Base-by-base conservation (phyloP, 2,113 vertebrate species). In the Xenopus laevis region DNA sequence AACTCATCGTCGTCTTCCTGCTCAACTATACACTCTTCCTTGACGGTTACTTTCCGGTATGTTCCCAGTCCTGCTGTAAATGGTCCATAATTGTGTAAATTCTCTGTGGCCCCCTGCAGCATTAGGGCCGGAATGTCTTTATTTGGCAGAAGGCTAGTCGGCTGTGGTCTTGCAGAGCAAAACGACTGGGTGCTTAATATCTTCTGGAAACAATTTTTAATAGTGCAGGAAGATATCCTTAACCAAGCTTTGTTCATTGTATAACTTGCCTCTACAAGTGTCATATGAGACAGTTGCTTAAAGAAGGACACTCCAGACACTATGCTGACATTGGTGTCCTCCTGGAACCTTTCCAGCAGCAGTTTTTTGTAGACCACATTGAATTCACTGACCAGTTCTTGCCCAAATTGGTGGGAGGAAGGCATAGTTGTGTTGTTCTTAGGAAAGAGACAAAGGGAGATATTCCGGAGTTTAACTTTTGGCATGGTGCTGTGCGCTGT, bases 211-310 rank as follows among this genome's bases (percentile, higher is more conserved):
- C 59, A 57, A 18, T 18, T 64, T 53, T 57, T 77, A 17, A 77
- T 70, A 13, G 74, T 77, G 21, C n/a, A 59, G 17, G 67, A 11
- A 18, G 46, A 46, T 13, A 77, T 50, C 63, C 67, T 64, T 10
- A 70, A 17, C 74, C 74, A 77, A 3, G 74, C 74, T 17, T 77
- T 77, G 20, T 77, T 77, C 67, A 77, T 77, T 6, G 74, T 77
- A 13, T 77, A 77, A 70, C 74, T 77, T 17, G 74, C 74, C 20
- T 77, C 74, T 10, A 77, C 59, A 12, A 77, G 74, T 11, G 74
- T 55, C 40, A 77, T 27, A 59, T 75, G 40, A 15, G 30, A 44
- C 45, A 70, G 47, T 27, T 73, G 65, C 20, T 55, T 63, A 18
- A 55, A 59, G 13, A 64, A n/a, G 61, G 74, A 57, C 21, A 57